A percentile compares a stretch with the other conserved stretches of the same genome.
These are phyloP conservation scores for Steinernema feltiae DNA, from an alignment of 1,140 invertebrate genomes.

Conservation along the genomic window DNA sequence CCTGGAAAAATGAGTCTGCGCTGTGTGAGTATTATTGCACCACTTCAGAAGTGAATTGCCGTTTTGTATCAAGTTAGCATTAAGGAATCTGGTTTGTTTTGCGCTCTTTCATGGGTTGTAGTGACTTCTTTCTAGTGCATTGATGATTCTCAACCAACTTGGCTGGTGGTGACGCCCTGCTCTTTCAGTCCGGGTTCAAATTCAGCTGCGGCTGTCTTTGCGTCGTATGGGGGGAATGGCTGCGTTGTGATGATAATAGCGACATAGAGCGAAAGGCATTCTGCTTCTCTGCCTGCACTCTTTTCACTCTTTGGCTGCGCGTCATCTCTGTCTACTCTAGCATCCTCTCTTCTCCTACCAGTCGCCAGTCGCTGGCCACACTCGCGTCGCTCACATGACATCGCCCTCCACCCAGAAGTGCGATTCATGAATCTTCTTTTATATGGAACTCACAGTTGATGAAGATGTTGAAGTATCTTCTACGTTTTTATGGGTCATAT, in stretches of 20 bases:
- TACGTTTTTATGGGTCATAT: too few species aligned
- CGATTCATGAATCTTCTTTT: not conserved
- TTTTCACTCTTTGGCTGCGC: not conserved
- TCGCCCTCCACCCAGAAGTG: not conserved
- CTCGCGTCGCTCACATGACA: conserved; percentile 1
- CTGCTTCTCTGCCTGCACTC: conserved; percentile 7
- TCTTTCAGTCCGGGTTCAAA: conserved; percentile 5
- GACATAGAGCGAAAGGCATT: not conserved
- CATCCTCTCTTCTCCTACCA: not conserved
- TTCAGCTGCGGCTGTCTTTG: not conserved
- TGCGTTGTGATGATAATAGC: conserved; percentile 1
- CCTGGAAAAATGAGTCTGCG: too few species aligned
- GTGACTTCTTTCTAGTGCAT: not conserved
- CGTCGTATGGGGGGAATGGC: not conserved
- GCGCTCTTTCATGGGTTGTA: too few species aligned
- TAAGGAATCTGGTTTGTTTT: too few species aligned
- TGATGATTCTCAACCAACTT: not conserved
- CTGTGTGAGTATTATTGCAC: too few species aligned
- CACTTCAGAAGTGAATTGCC: too few species aligned
- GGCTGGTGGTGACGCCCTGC: not conserved
- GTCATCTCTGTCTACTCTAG: not conserved
- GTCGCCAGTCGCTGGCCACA: conserved; percentile 1
- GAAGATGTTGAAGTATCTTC: too few species aligned
- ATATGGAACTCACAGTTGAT: too few species aligned
- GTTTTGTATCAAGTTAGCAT: too few species aligned